Evolutionary conservation across 2,797 vertebrate genomes (phyloP), one percentile per base, ranked within the genome.

Genomic region (Thripadectes ignobilis): DNA sequence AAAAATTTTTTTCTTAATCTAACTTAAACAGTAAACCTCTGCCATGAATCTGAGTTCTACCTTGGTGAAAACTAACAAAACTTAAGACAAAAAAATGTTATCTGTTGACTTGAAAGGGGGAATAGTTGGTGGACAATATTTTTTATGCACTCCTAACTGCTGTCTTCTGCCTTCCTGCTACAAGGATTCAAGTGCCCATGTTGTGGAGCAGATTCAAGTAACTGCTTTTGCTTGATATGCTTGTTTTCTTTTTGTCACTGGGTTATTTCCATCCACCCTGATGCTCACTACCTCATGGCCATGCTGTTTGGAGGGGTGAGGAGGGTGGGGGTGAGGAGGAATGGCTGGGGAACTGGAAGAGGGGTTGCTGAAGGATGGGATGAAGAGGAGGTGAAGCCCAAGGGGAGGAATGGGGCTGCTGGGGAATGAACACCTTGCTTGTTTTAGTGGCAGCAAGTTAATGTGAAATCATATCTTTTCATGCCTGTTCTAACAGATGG

Each of bases 101-200:
- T 11, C 8, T 58, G 62, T 58, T 62, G 10, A 13, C 34, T 57
- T 34, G 21, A 24, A 8, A 22, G 13, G 10, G 8, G 15, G 6
- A 38, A 18, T 8, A 14, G 9, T 32, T 71, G 30, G 13, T 73
- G n/a, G 34, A 16, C 17, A 34, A 18, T 41, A 14, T 27, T 72
- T 72, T 78, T 80, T 32, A 26, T 43, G 48, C 7, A n/a, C 26
- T 29, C 3, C 1, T 57, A 14, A 6, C 21, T 58, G 16, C 24
- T 72, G 57, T 59, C 45, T 58, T 45, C 57, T 8, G 11, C 30
- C 20, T 21, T 55, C 7, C 62, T 78, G 46, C 57, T 48, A 2
- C 32, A 21, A 52, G 34, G 43, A 38, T 49, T 58, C 13, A 30
- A 30, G 26, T 0, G 0, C 11, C 19, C 4, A 1, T 24, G 13